Evolutionary conservation across 2,113 vertebrate genomes (phyloP).

Genomic region (Formicarius rufipectus): DNA sequence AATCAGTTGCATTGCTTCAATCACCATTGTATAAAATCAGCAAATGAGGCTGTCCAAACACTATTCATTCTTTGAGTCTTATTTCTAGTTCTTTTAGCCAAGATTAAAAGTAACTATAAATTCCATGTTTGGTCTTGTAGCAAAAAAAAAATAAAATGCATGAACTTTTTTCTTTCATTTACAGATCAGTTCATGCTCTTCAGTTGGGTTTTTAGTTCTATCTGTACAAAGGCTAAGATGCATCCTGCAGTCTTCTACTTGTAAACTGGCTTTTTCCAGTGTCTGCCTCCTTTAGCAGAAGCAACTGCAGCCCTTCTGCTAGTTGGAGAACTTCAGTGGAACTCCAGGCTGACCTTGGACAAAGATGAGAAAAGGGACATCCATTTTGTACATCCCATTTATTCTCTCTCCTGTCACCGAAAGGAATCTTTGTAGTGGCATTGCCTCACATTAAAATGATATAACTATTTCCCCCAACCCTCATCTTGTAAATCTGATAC

Average conservation of each 20-base stretch:
- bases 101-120: not conserved
- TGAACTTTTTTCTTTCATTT: not conserved
- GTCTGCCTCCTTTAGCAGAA: not conserved
- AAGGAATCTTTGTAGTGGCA: not conserved
- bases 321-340: not conserved
- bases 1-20: not conserved
- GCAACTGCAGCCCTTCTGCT: not conserved
- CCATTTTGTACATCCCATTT: not conserved
- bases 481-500: not conserved
- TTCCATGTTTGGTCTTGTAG: not conserved
- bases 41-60: not conserved
- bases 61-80: not conserved
- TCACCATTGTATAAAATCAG: not conserved
- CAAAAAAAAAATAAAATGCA: not conserved
- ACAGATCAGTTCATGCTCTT: not conserved
- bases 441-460: not conserved
- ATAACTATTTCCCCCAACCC: not conserved
- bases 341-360: not conserved
- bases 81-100: not conserved
- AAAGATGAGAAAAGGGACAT: not conserved
- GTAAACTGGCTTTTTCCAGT: not conserved
- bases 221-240: not conserved
- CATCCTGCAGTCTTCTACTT: not conserved
- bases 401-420: not conserved
- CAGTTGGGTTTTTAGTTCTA: not conserved